Evolutionary conservation across 2,888 invertebrate species (phyloP), one percentile per base, ranked within the genome.

Genomic region (Calliopum simillimum): DNA sequence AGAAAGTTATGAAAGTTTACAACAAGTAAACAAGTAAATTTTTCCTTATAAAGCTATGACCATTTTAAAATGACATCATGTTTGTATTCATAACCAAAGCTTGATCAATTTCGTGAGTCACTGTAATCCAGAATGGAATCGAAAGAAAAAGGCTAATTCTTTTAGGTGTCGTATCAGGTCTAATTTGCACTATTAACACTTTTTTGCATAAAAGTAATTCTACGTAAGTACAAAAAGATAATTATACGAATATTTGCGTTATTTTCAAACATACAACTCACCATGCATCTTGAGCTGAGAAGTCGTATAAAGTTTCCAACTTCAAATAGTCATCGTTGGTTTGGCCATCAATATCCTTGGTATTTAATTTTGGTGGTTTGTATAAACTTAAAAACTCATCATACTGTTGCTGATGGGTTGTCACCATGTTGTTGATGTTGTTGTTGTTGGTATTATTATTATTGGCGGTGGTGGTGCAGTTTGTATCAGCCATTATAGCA

Each of bases 221-320:
- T 16, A 13, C 25, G 8, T 51, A 4, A 43, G n/a, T 33, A 33
- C 19, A 5, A n/a, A 23, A 5, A 33, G 8, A 8, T 33, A 4
- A 33, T 33, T 33, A 33, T 8, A 33, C 5, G 33, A 33, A 8
- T 33, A 8, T 33, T 8, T 33, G 33, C 2, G 8, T 33, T 33
- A 5, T 33, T 33, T 43, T 12, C 14, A 55, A n/a, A 55, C 21
- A 25, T 14, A 62, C 55, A 65, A 88, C 90, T 89, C 82, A 94
- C 96, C 96, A 96, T 55, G 93, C 93, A 83, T 94, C 90, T 77
- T 94, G 89, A 78, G 92, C 91, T 77, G 94, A 90, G 87, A 96
- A 96, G 87, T 97, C 96, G 86, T 97, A 97, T 21, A 98, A 89
- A 87, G 93, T 90, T 78, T 94, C 92, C 75, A 94, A 89, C 69